These are phyloP conservation scores for Maniola hyperantus DNA, from an alignment of 2,888 invertebrate genomes.

Conservation along the genomic window DNA sequence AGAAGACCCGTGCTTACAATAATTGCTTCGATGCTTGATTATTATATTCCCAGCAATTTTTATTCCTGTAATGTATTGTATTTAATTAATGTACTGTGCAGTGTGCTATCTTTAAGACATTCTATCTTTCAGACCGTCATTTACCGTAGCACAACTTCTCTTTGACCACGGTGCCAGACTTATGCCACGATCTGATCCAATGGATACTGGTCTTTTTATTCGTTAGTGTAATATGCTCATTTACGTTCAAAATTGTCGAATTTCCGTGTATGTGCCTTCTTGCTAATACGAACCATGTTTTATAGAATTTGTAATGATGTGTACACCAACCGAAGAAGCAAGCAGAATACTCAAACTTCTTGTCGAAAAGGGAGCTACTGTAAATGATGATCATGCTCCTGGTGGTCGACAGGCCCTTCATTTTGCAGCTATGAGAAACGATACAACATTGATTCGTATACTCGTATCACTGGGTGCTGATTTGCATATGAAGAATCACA, in stretches of 20 bases:
- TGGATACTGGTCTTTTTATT: slow-evolving; percentile 68
- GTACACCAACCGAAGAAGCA: slow-evolving; percentile 61
- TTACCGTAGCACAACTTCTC: slow-evolving; percentile 58
- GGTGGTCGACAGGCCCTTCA: slow-evolving; percentile 76
- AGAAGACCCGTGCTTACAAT: too few relatives aligned
- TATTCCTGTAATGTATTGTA: not conserved
- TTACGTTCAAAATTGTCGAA: not conserved
- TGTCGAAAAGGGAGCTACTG: slow-evolving; percentile 58
- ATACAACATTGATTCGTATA: slow-evolving; percentile 58
- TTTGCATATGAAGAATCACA: slow-evolving; percentile 56
- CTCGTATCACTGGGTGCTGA: slow-evolving; percentile 66
- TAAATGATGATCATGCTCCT: slow-evolving; percentile 63
- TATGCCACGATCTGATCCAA: slow-evolving; percentile 50
- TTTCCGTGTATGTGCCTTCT: not conserved
- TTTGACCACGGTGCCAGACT: slow-evolving; percentile 66
- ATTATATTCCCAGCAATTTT: not conserved
- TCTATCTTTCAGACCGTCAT: slow-evolving; percentile 56
- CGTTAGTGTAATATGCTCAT: slow-evolving; percentile 52
- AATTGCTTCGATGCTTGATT: too few relatives aligned
- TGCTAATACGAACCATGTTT: slow-evolving; percentile 6
- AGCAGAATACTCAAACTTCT: slow-evolving; percentile 62
- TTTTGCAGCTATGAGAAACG: slow-evolving; percentile 77
- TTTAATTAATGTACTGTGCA: too few relatives aligned
- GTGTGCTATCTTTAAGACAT: too few relatives aligned
- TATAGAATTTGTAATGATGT: slow-evolving; percentile 73